These are phyloP conservation scores for Operophtera brumata DNA, from an alignment of 2,888 invertebrate genomes.

Conservation along the genomic window DNA sequence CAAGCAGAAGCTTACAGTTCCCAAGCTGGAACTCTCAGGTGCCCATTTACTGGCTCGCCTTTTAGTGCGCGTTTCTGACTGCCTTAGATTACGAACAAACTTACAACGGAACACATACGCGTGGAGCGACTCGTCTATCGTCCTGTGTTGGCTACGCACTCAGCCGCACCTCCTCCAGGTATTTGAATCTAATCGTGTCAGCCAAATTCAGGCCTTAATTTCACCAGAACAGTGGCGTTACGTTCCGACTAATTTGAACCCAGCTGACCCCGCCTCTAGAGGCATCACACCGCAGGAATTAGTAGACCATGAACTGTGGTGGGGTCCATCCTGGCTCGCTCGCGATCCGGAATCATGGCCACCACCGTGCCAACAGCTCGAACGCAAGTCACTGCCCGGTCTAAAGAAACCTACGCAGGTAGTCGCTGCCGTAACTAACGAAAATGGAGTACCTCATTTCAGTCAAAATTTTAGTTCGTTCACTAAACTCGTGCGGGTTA, in stretches of 20 bases:
- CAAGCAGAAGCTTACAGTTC: no score
- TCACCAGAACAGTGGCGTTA: background rate
- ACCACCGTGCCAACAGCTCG: background rate
- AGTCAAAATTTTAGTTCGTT: background rate
- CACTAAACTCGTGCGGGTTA: background rate
- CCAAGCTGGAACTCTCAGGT: no score
- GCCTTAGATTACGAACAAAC: background rate
- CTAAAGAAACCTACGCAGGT: background rate
- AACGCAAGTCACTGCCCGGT: background rate
- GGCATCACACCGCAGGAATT: background rate
- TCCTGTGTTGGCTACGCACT: background rate
- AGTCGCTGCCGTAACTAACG: background rate
- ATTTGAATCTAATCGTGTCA: no score
- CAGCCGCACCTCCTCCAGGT: no score
- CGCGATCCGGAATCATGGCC: background rate
- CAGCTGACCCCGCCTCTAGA: background rate
- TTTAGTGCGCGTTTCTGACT: background rate
- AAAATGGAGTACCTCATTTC: background rate
- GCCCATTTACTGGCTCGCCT: background rate
- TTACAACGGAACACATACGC: background rate
- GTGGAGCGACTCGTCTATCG: background rate
- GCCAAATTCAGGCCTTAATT: background rate
- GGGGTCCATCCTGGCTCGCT: background rate
- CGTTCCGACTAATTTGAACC: background rate
- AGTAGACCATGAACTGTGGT: background rate